phyloP scores from a whole-genome alignment of 64 coral and sea anemone genomes.

The Montipora capricornis region DNA sequence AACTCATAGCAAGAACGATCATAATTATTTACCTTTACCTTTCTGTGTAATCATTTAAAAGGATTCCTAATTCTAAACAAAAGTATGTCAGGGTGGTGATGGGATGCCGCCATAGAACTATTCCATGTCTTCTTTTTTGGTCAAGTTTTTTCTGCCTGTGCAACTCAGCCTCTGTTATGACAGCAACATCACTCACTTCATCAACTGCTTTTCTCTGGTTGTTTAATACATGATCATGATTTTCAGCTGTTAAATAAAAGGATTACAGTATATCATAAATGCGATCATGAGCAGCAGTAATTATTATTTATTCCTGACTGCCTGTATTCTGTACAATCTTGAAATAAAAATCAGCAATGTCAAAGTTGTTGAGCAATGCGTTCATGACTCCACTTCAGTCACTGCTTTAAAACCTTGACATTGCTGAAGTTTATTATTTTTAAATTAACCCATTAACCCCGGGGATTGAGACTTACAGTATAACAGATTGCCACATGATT shows the following conservation, averaged over 20 bases:
- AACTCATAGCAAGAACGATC: neutral
- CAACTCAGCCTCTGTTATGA: conserved; percentile 67
- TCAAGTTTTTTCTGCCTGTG: conserved; percentile 80
- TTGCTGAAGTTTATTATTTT: too few species aligned
- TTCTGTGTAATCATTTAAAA: conserved; percentile 86
- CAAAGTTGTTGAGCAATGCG: too few species aligned
- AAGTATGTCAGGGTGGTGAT: conserved; percentile 88
- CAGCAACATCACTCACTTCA: conserved; percentile 6
- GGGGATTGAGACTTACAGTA: too few species aligned
- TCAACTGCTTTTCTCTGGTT: neutral
- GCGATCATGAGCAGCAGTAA: too few species aligned
- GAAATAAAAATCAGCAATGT: neutral
- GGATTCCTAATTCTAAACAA: conserved; percentile 84
- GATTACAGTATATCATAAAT: neutral
- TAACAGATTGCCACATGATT: too few species aligned
- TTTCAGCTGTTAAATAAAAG: neutral
- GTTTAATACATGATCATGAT: neutral
- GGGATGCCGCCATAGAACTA: conserved; percentile 90
- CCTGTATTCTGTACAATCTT: too few species aligned
- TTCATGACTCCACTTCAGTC: too few species aligned
- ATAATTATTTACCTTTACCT: conserved; percentile 51
- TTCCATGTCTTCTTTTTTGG: conserved; percentile 83
- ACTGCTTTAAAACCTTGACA: too few species aligned
- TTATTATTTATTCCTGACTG: too few species aligned
- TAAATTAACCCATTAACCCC: too few species aligned